These are phyloP conservation scores for Megaptera novaeangliae DNA, from an alignment of 2,113 vertebrate genomes.

Conservation along the genomic window DNA sequence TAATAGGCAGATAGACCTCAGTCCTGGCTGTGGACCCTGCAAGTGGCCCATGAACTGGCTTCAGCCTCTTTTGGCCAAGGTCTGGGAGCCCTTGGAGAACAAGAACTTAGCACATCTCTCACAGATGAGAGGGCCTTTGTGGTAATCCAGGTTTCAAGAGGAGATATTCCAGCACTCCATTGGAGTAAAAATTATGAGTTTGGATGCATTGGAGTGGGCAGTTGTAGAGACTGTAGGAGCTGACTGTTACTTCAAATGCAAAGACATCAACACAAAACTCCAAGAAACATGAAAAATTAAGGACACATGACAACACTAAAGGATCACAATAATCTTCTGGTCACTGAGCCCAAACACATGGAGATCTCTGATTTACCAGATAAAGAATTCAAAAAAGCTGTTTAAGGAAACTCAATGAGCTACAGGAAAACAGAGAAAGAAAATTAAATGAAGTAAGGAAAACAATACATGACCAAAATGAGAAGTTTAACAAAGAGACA, in stretches of 20 bases:
- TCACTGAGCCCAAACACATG: neutral
- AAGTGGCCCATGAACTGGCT: too few relatives aligned
- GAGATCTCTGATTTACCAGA: neutral
- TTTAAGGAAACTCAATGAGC: too few relatives aligned
- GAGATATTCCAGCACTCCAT: too few relatives aligned
- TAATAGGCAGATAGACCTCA: too few relatives aligned
- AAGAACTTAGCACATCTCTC: too few relatives aligned
- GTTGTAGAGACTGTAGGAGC: neutral
- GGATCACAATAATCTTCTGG: neutral
- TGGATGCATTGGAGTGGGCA: neutral
- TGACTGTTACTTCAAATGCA: neutral
- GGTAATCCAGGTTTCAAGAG: neutral
- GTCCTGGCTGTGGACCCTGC: too few relatives aligned
- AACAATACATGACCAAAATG: too few relatives aligned
- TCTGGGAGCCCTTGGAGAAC: too few relatives aligned
- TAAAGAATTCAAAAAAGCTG: neutral
- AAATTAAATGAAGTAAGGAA: too few relatives aligned
- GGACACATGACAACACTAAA: neutral
- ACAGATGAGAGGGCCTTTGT: neutral
- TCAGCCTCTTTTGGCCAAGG: too few relatives aligned
- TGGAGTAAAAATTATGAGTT: neutral
- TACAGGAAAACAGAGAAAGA: too few relatives aligned
- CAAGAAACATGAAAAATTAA: neutral
- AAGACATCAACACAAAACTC: neutral
- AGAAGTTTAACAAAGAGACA: too few relatives aligned